Percentiles rank a stretch among this genome's conserved stretches.
These are phyloP conservation scores for Pseudorectes ferrugineus DNA, from an alignment of 2,113 vertebrate genomes.

Conservation along the genomic window DNA sequence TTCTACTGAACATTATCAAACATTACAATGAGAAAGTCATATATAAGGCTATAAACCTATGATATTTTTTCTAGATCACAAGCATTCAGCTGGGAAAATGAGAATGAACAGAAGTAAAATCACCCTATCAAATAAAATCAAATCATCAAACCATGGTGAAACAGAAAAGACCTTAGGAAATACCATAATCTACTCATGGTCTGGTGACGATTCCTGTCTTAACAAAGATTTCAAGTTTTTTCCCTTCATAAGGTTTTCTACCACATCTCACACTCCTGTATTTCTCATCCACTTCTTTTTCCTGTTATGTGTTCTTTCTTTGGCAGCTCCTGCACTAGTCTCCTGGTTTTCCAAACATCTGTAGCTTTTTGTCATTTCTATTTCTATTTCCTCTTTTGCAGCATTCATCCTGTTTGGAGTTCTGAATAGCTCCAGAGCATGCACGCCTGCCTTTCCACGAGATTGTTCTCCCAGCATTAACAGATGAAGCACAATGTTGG, in stretches of 20 bases:
- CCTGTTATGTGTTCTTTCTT: not conserved
- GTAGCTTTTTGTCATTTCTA: not conserved
- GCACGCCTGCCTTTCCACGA: not conserved
- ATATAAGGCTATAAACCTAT: not conserved
- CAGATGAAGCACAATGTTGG: not conserved
- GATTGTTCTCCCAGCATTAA: conserved; percentile 4
- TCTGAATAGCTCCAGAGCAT: not conserved
- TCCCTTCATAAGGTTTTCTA: not conserved
- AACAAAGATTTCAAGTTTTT: not conserved
- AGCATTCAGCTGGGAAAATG: not conserved
- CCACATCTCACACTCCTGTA: not conserved
- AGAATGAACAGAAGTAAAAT: not conserved
- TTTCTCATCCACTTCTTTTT: not conserved
- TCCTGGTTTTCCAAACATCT: conserved; percentile 2
- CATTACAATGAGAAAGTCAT: not conserved
- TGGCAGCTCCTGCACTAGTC: not conserved
- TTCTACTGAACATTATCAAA: not conserved
- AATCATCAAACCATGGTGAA: not conserved
- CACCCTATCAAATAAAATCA: not conserved
- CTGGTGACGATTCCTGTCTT: not conserved
- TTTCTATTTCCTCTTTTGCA: not conserved
- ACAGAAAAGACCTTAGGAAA: not conserved
- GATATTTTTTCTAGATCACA: not conserved
- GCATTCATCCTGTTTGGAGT: not conserved
- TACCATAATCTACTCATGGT: not conserved